phyloP scores from a whole-genome alignment of 1,140 invertebrate genomes.

The Meloidogyne floridensis region DNA sequence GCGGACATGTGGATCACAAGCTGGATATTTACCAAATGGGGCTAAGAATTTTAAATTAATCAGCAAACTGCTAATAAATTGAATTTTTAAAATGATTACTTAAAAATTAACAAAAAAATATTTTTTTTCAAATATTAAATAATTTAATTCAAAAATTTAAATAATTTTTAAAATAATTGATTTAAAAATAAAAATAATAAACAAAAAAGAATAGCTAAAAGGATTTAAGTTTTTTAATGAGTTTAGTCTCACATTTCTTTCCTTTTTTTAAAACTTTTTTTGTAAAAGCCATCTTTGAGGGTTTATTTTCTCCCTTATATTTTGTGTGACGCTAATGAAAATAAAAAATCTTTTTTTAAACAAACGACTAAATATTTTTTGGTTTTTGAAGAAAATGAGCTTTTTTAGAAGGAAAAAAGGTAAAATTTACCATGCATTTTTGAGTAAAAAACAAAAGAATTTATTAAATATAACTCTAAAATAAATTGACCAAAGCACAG shows the following conservation, averaged over 20 bases:
- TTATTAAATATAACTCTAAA: not conserved
- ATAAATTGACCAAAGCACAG: not conserved
- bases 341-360: not conserved
- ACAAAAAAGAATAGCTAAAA: no score
- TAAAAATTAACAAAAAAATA: no score
- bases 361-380: not conserved
- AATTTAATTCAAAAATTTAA: no score
- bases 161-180: no score
- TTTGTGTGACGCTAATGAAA: not conserved
- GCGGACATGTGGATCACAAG: no score
- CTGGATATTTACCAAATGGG: no score
- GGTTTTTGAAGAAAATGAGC: not conserved
- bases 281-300: not conserved
- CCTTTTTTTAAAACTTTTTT: not conserved
- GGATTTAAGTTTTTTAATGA: not conserved
- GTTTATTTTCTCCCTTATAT: not conserved
- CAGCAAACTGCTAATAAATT: no score
- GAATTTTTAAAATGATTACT: no score
- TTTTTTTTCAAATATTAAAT: no score
- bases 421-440: slow-evolving; percentile 7
- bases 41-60: no score
- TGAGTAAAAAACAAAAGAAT: slow-evolving; percentile 3
- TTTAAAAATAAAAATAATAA: no score
- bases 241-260: not conserved
- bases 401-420: not conserved